Conservation (phyloP, 2,797 vertebrate species). For the Melanotaenia parkinsoni region DNA sequence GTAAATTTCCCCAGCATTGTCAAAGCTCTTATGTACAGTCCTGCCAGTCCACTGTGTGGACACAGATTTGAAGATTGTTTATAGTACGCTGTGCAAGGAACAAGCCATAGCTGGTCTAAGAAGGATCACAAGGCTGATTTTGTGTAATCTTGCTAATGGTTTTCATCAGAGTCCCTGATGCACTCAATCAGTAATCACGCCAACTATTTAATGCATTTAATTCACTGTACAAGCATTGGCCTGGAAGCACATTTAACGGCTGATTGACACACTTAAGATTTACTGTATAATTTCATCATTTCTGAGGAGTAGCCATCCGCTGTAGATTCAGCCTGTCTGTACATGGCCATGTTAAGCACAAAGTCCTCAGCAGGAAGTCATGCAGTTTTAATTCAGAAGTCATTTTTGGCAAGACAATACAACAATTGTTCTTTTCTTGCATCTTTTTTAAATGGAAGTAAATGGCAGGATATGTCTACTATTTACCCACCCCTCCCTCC, state of each 20-base stretch:
- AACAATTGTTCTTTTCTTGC: slow-evolving; percentile 74
- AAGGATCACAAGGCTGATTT: slow-evolving; percentile 69
- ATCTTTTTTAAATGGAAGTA: slow-evolving; percentile 72
- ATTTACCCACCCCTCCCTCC: slow-evolving; percentile 2
- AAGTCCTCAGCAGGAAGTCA: slow-evolving; percentile 71
- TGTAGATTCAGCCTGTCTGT: slow-evolving; percentile 27
- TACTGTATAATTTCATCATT: slow-evolving; percentile 35
- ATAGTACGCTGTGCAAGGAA: slow-evolving; percentile 47
- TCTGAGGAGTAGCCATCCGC: slow-evolving; percentile 27
- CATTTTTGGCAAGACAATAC: slow-evolving; percentile 72
- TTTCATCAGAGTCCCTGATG: slow-evolving; percentile 75
- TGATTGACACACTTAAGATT: slow-evolving; percentile 47
- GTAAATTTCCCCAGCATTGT: slow-evolving; percentile 66
- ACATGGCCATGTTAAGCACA: slow-evolving; percentile 44
- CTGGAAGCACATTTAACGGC: slow-evolving; percentile 31
- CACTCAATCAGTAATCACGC: slow-evolving; percentile 69
- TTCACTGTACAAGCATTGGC: slow-evolving; percentile 57
- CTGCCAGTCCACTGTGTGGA: slow-evolving; percentile 31
- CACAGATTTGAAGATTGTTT: slow-evolving; percentile 55
- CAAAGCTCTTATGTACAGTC: slow-evolving; percentile 50
- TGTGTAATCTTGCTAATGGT: slow-evolving; percentile 82
- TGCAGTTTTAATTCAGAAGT: slow-evolving; percentile 69
- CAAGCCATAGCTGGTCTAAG: slow-evolving; percentile 48
- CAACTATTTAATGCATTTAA: slow-evolving; percentile 70
- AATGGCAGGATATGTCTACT: slow-evolving; percentile 75